Percentiles rank a stretch among this genome's conserved stretches.
Conservation (phyloP, 2,797 vertebrate genomes). For the Esox lucius region DNA sequence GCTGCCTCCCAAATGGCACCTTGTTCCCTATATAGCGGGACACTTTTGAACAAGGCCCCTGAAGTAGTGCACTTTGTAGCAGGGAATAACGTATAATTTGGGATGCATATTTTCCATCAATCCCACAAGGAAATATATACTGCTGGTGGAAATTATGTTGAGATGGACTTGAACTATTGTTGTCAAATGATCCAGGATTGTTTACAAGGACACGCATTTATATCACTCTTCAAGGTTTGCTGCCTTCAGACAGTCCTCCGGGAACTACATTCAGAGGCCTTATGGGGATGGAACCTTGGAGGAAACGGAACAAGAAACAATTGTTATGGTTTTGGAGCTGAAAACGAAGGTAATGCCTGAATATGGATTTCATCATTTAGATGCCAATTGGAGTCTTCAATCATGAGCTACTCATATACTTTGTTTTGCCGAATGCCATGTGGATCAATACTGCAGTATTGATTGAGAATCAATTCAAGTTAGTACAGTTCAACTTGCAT, state of each 20-base stretch:
- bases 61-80: not conserved
- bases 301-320: not conserved
- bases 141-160: conserved; percentile 9
- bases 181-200: not conserved
- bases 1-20: not conserved
- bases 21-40: not conserved
- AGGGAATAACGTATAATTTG: not conserved
- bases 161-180: not conserved
- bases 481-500: not conserved
- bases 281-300: conserved; percentile 20
- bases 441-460: not conserved
- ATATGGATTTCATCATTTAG: not conserved
- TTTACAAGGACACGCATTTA: conserved; percentile 14
- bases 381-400: not conserved
- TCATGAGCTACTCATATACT: not conserved
- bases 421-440: not conserved
- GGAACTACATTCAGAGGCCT: conserved; percentile 4
- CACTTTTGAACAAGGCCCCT: not conserved
- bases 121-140: conserved; percentile 21
- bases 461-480: not conserved
- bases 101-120: not conserved
- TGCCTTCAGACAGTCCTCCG: not conserved
- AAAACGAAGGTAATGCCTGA: not conserved
- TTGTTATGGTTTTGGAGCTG: conserved; percentile 3
- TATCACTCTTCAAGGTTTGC: conserved; percentile 18